phyloP scores from a whole-genome alignment of 2,888 invertebrate species.

The Megaustenia siamemsis region DNA sequence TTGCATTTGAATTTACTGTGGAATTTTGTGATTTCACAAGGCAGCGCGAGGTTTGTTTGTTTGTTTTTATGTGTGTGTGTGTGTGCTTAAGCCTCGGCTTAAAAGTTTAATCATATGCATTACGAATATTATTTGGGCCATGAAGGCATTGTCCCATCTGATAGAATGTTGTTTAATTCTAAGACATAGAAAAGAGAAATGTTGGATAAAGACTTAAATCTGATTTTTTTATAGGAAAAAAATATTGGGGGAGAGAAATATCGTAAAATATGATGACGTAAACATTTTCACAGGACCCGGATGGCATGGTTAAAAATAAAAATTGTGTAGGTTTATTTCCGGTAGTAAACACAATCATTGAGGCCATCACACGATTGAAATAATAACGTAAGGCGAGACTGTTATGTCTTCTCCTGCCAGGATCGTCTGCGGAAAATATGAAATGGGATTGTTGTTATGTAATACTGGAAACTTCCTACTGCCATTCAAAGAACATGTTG shows the following conservation, averaged over 20 bases:
- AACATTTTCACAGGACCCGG: not conserved
- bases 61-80: too few relatives aligned
- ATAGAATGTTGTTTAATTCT: conserved; percentile 1
- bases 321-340: not conserved
- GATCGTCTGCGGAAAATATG: not conserved
- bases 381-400: not conserved
- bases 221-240: not conserved
- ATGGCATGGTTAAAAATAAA: not conserved
- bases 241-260: not conserved
- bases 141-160: not conserved
- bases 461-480: not conserved
- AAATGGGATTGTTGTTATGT: not conserved
- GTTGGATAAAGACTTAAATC: not conserved
- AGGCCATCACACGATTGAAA: not conserved
- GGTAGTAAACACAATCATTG: not conserved
- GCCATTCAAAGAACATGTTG: not conserved
- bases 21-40: conserved; percentile 27
- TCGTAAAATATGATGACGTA: not conserved
- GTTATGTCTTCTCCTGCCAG: too few relatives aligned
- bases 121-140: conserved; percentile 13
- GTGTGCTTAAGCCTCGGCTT: not conserved
- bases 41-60: not conserved
- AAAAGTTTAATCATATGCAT: conserved; percentile 7
- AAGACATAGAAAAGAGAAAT: not conserved
- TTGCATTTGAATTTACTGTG: conserved; percentile 34